Evolutionary conservation across 2,113 vertebrate species (phyloP).

Genomic region (Diadophis punctatus): DNA sequence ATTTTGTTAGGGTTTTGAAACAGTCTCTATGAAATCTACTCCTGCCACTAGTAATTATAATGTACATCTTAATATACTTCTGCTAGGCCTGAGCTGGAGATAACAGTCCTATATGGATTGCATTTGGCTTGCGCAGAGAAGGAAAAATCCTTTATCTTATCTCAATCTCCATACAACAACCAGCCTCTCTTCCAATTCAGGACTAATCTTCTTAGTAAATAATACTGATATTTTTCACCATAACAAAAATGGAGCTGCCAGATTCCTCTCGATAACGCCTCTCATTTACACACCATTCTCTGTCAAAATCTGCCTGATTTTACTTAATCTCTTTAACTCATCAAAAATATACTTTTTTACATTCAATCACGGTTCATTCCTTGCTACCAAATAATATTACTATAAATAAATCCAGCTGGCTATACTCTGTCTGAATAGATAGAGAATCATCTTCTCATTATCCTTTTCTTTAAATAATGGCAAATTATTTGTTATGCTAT

Average conservation of each 20-base stretch:
- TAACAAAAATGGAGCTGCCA: slow-evolving; percentile 82
- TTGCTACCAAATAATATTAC: slow-evolving; percentile 75
- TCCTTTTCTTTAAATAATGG: slow-evolving; percentile 53
- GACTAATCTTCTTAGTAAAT: slow-evolving; percentile 99
- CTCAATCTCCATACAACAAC: slow-evolving; percentile 97
- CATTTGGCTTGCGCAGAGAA: slow-evolving; percentile 77
- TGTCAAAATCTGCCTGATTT: slow-evolving; percentile 80
- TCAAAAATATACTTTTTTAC: slow-evolving; percentile 78
- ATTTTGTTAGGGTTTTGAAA: slow-evolving; percentile 77
- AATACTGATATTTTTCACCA: slow-evolving; percentile 98
- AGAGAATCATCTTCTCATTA: slow-evolving; percentile 44
- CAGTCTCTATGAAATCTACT: slow-evolving; percentile 88
- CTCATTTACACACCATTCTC: slow-evolving; percentile 87
- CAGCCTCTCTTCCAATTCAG: slow-evolving; percentile 95
- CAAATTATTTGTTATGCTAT: slow-evolving; percentile 57
- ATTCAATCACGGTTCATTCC: slow-evolving; percentile 71
- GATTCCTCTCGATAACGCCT: slow-evolving; percentile 81
- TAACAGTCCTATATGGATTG: slow-evolving; percentile 79
- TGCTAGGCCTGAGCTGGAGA: slow-evolving; percentile 84
- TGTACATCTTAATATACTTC: slow-evolving; percentile 94
- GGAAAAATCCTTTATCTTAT: slow-evolving; percentile 93
- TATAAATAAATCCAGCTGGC: slow-evolving; percentile 72
- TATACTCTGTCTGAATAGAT: slow-evolving; percentile 69
- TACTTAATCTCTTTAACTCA: slow-evolving; percentile 82
- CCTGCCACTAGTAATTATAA: slow-evolving; percentile 95